Conservation (phyloP, 2,797 vertebrate species). For the Spinibarbus caldwelli region DNA sequence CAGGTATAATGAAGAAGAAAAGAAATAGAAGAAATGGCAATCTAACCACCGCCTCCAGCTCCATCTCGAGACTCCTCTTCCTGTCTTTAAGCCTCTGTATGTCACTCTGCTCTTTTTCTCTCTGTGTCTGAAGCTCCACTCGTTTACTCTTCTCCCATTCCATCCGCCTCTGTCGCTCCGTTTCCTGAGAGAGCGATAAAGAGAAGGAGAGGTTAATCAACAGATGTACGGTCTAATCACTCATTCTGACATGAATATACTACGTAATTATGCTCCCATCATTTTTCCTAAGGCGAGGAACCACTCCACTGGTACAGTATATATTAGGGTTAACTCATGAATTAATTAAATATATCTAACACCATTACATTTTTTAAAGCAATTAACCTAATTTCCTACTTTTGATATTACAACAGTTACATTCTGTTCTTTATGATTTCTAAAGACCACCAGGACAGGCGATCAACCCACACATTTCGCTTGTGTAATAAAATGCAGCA, state of each 20-base stretch:
- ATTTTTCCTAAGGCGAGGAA: neutral
- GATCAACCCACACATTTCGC: neutral
- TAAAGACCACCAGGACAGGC: neutral
- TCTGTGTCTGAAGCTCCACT: slow-evolving; percentile 89
- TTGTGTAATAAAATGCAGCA: neutral
- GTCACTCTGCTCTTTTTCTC: slow-evolving; percentile 89
- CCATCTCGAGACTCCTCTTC: slow-evolving; percentile 92
- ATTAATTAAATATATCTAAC: neutral
- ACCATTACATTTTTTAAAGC: neutral
- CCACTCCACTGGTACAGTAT: neutral
- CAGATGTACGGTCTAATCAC: neutral
- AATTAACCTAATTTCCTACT: neutral
- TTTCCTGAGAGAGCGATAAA: slow-evolving; percentile 75
- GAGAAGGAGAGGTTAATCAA: neutral
- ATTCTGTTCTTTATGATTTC: neutral
- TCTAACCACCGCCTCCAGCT: slow-evolving; percentile 94
- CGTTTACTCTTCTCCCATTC: slow-evolving; percentile 90
- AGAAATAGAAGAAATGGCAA: neutral
- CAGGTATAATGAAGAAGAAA: no score
- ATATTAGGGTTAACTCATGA: neutral
- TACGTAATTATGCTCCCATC: neutral
- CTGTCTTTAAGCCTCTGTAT: slow-evolving; percentile 87
- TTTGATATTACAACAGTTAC: neutral
- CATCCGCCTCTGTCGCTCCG: slow-evolving; percentile 87
- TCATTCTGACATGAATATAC: neutral